Conservation (phyloP, 2,888 invertebrate species). For the Himalopsyche japonica region DNA sequence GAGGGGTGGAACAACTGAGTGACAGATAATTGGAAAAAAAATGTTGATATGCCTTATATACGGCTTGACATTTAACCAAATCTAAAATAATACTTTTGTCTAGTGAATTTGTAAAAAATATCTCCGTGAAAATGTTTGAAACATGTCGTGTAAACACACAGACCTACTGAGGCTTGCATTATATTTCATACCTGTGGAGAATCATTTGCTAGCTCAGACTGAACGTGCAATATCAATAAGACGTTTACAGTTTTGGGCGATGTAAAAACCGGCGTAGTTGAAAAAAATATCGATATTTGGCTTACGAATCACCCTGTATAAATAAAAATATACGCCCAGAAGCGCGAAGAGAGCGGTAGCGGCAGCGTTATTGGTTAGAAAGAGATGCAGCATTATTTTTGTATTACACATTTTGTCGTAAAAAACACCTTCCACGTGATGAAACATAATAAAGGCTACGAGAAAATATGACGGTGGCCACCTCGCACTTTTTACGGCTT, state of each 20-base stretch:
- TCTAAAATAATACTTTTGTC: too few relatives aligned
- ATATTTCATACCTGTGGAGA: background rate
- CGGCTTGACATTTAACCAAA: too few relatives aligned
- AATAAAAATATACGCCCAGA: background rate
- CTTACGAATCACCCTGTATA: background rate
- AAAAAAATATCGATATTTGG: background rate
- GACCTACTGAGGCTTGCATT: too few relatives aligned
- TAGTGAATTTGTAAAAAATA: too few relatives aligned
- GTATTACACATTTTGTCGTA: slow-evolving; percentile 1
- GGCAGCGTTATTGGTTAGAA: background rate
- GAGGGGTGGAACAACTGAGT: too few relatives aligned
- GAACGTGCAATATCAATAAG: background rate
- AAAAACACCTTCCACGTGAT: slow-evolving; percentile 1
- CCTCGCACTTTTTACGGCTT: background rate
- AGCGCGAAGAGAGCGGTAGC: background rate
- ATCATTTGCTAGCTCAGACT: background rate
- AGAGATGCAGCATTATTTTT: background rate
- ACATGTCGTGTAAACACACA: too few relatives aligned
- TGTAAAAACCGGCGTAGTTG: background rate
- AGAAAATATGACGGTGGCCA: background rate
- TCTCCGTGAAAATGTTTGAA: too few relatives aligned
- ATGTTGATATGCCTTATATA: too few relatives aligned
- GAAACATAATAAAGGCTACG: slow-evolving; percentile 1
- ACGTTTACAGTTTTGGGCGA: background rate
- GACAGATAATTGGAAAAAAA: too few relatives aligned